Base-by-base conservation (phyloP, 2,113 vertebrate genomes). In the Addax nasomaculatus region DNA sequence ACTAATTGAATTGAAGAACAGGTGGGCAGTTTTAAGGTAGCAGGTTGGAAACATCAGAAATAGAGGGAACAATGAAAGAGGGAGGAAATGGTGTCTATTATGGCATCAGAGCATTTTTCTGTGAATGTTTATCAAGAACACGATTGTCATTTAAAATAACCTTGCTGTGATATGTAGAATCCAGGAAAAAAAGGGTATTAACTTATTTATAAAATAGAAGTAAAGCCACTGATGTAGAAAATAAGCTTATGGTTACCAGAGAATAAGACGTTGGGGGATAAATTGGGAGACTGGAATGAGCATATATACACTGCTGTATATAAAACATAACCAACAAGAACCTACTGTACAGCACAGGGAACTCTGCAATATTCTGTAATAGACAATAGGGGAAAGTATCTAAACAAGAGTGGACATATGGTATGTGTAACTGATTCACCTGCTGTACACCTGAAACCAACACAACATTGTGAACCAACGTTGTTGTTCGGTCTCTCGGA, bases 71-170 rank as follows among this genome's bases (percentile, higher is more conserved):
- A 12, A n/a, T 49, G 62, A 79, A 49, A 76, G 67, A 90, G 67
- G 19, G 80, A 60, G 21, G 17, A 96, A 90, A 58, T 1, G 53
- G 19, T 39, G 12, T 90, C 43, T 91, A 0, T 64, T 49, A n/a
- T 43, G 36, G 29, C 23, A 19, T 53, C 49, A 67, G 3, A 85
- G 43, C 17, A 19, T 47, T 95, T 90, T 78, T 67, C 73, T 80
- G 8, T 95, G 47, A 87, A 76, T 30, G 36, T 60, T 96, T 93
- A 60, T 85, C 45, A 87, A 62, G 78, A 92, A 84, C 16, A 43
- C 2, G 43, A 57, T 49, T 96, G 39, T 78, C 70, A 73, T 4
- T 43, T 90, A 93, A 88, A 85, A 67, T 88, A 58, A 33, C 2
- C 55, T 95, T 51, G 17, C 8, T 49, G 8, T 30, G 45, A 79